Evolutionary conservation across 1,140 invertebrate genomes (phyloP), one percentile per base, ranked within the genome.

Genomic region (Helicorthomorpha holstii): DNA sequence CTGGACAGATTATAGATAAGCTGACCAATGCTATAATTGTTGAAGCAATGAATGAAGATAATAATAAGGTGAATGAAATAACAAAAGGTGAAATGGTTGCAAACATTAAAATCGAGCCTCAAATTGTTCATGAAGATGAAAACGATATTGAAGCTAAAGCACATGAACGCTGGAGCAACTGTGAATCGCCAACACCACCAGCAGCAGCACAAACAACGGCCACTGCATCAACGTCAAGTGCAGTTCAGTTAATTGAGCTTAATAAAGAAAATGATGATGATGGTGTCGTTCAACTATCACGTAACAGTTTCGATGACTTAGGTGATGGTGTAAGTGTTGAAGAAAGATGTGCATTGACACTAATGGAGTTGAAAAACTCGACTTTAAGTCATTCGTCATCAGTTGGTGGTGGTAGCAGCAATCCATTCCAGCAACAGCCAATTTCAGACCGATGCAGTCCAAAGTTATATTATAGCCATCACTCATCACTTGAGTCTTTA

Each of bases 31-130:
- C 38, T 21, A 27, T 47, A 50, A 19, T 7, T 7, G 44, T 7
- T 46, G 44, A 46, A 25, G 7, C 19, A 7, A 46, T 46, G 44
- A 2, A 25, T n/a, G 48, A 45, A 27, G 2, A 25, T 27, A 12
- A 45, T 38, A 27, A 47, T 34, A 26, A 52, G 16, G 27, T 63
- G 62, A 42, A 59, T 60, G 51, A 48, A 19, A 24, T 29, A 27
- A 22, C 3, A 4, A 27, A 52, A 25, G 25, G 23, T 42, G 45
- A 44, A 7, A 42, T 50, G 16, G 54, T 47, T 21, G 51, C 55
- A 14, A 27, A 54, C 16, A 21, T 38, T 4, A 24, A 41, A 21
- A 49, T 50, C n/a, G 52, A 54, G 25, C 34, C 23, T 12, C 42
- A 52, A 26, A 27, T 55, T 23, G 45, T 53, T 12, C 49, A 53